phyloP scores from a whole-genome alignment of 30 jellyfish, hydroid and myxozoan species.

The Aurelia aurita region DNA sequence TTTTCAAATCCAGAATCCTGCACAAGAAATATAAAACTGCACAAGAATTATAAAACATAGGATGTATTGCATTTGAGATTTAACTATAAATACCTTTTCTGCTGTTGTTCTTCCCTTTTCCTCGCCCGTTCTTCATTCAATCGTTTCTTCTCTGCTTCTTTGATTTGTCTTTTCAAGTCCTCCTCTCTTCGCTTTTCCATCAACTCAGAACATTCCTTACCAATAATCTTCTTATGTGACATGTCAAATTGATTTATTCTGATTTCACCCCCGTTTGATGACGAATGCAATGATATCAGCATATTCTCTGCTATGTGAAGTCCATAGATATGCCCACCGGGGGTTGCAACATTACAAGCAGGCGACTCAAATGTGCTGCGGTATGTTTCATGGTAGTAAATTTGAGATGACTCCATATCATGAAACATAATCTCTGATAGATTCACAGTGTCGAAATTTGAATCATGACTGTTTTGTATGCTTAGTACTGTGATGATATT shows the following conservation, averaged over 20 bases:
- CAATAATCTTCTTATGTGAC: conserved; percentile 24
- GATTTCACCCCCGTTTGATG: conserved; percentile 26
- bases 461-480: conserved; percentile 30
- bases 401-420: conserved; percentile 20
- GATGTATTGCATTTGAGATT: too few relatives aligned
- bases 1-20: too few relatives aligned
- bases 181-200: conserved; percentile 51
- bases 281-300: conserved; percentile 25
- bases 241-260: conserved; percentile 29
- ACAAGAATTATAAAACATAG: too few relatives aligned
- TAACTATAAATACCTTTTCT: conserved; percentile 12
- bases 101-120: conserved; percentile 29
- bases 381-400: conserved; percentile 41
- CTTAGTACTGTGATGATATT: conserved; percentile 35
- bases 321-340: conserved; percentile 55
- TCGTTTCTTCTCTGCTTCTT: conserved; percentile 66
- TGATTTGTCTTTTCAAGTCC: conserved; percentile 21
- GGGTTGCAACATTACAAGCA: conserved; percentile 9
- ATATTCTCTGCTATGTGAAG: conserved; percentile 21
- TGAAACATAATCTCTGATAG: conserved; percentile 29
- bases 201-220: conserved; percentile 29
- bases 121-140: conserved; percentile 44
- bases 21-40: too few relatives aligned
- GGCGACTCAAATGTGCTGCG: conserved; percentile 28
- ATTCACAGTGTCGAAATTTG: conserved; percentile 24